phyloP scores from a whole-genome alignment of 2,888 invertebrate genomes.

The Trichopria drosophilae region DNA sequence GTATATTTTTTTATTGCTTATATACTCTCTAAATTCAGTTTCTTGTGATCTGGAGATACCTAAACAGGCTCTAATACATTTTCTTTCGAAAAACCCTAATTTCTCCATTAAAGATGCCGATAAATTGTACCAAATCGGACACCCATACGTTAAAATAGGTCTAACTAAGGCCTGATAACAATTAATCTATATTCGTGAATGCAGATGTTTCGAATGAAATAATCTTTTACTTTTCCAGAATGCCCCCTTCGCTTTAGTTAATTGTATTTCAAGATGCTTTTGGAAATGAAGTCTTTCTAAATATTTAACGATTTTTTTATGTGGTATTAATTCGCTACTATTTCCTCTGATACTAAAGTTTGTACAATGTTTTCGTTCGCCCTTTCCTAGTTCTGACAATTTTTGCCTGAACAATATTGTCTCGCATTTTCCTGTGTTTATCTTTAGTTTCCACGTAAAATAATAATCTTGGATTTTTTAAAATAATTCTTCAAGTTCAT shows the following conservation, averaged over 20 bases:
- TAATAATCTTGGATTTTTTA: constrained; percentile 9
- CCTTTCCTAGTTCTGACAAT: neutral
- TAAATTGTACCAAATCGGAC: constrained; percentile 11
- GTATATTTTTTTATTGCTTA: neutral
- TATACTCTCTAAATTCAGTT: neutral
- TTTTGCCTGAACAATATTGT: constrained; percentile 23
- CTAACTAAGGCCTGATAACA: constrained; percentile 15
- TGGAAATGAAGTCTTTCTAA: constrained; percentile 10
- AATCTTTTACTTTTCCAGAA: constrained; percentile 1
- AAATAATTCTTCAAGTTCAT: constrained; percentile 7
- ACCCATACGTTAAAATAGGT: constrained; percentile 13
- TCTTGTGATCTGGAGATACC: constrained; percentile 4
- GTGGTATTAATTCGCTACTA: neutral
- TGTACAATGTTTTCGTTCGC: constrained; percentile 2
- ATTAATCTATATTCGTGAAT: constrained; percentile 3
- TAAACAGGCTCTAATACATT: constrained; percentile 13
- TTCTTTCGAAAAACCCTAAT: constrained; percentile 13
- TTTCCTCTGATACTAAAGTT: constrained; percentile 12
- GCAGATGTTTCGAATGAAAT: constrained; percentile 5
- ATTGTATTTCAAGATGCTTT: constrained; percentile 9
- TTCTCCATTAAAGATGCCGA: constrained; percentile 15
- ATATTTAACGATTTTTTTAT: constrained; percentile 9
- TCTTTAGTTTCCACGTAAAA: constrained; percentile 21
- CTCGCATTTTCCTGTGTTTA: constrained; percentile 24
- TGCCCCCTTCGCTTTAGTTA: constrained; percentile 20